Percentiles rank a stretch among this genome's conserved stretches.
Evolutionary conservation across 1,140 invertebrate species (phyloP).

Genomic region (Eueides isabella): DNA sequence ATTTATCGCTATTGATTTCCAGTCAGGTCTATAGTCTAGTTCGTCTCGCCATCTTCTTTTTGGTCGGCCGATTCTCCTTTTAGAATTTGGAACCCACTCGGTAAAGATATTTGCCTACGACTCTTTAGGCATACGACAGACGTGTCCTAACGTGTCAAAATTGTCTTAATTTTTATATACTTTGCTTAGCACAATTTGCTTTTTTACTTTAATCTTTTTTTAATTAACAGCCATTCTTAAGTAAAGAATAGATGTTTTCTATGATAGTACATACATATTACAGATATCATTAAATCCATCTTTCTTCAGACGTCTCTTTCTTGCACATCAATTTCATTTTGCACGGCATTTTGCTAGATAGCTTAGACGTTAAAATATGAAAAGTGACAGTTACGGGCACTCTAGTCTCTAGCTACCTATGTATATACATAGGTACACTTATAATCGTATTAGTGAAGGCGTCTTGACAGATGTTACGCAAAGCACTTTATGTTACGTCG

Average conservation of each 20-base stretch:
- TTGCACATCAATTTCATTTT: slow-evolving; percentile 46
- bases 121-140: too few species aligned
- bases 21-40: too few species aligned
- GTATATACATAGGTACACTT: slow-evolving; percentile 46
- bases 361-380: slow-evolving; percentile 47
- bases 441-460: slow-evolving; percentile 64
- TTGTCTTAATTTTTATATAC: too few species aligned
- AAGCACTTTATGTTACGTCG: slow-evolving; percentile 38
- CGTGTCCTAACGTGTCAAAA: too few species aligned
- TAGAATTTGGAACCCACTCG: too few species aligned
- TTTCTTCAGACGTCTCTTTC: slow-evolving; percentile 14
- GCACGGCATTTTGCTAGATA: slow-evolving; percentile 43
- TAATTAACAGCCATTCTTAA: too few species aligned
- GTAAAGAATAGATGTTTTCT: neutral
- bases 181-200: too few species aligned
- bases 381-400: slow-evolving; percentile 39
- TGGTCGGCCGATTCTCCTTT: too few species aligned
- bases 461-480: slow-evolving; percentile 48
- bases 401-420: slow-evolving; percentile 17
- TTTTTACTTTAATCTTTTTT: too few species aligned
- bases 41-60: too few species aligned
- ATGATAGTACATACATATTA: neutral
- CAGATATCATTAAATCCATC: neutral
- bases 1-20: too few species aligned
- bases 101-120: too few species aligned